phyloP scores from a whole-genome alignment of 2,888 invertebrate genomes.

The Synergus gifuensis region DNA sequence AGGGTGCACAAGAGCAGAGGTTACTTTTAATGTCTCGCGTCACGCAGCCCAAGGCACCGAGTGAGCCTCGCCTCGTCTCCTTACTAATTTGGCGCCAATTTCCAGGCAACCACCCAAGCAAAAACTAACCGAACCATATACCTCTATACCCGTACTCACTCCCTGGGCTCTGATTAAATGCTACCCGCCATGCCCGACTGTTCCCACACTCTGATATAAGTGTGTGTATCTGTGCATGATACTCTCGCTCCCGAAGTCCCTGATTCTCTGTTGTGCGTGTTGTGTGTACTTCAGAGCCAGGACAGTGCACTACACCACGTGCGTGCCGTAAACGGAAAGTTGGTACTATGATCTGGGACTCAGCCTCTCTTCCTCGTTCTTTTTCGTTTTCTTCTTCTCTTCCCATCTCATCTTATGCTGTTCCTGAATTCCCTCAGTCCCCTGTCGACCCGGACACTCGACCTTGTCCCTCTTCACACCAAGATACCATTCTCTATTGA shows the following conservation, averaged over 20 bases:
- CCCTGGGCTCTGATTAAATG: conserved; percentile 74
- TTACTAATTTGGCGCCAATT: conserved; percentile 78
- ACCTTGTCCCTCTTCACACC: conserved; percentile 49
- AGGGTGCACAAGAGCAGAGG: conserved; percentile 58
- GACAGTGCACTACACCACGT: conserved; percentile 58
- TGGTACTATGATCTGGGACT: conserved; percentile 60
- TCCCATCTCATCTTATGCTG: conserved; percentile 51
- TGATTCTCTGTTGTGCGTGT: conserved; percentile 55
- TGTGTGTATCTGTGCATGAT: conserved; percentile 54
- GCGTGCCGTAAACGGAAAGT: conserved; percentile 74
- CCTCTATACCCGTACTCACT: conserved; percentile 61
- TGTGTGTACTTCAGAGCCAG: conserved; percentile 51
- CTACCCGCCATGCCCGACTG: conserved; percentile 70
- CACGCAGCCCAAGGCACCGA: conserved; percentile 75
- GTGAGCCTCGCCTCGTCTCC: conserved; percentile 70
- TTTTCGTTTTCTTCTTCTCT: conserved; percentile 34
- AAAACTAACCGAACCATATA: conserved; percentile 77
- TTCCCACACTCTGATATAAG: conserved; percentile 64
- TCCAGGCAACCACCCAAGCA: conserved; percentile 77
- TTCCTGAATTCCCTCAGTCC: neutral
- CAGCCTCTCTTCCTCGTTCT: conserved; percentile 47
- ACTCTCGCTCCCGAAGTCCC: conserved; percentile 1
- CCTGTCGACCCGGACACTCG: conserved; percentile 54
- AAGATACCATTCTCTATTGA: neutral
- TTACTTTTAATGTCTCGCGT: conserved; percentile 77